These are phyloP conservation scores for Darevskia nairensis DNA, from an alignment of 2,797 vertebrate species.

Conservation along the genomic window DNA sequence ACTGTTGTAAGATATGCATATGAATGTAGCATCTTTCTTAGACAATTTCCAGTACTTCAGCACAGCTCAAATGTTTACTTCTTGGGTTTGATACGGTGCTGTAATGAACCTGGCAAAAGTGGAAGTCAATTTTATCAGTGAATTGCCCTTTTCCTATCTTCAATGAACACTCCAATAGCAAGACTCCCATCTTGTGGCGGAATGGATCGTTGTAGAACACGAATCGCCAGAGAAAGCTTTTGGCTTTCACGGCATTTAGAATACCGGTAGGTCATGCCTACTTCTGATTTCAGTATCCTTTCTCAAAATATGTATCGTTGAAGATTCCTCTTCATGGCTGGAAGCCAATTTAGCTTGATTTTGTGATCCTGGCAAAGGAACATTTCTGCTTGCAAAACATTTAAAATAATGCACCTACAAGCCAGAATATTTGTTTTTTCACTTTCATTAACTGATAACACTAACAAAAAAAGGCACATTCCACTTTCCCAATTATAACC, in stretches of 20 bases:
- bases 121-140: neutral
- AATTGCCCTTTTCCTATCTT: neutral
- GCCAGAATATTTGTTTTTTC: neutral
- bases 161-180: neutral
- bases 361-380: neutral
- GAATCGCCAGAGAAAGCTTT: neutral
- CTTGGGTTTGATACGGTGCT: neutral
- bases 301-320: neutral
- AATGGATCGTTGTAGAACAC: neutral
- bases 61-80: neutral
- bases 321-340: neutral
- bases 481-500: neutral
- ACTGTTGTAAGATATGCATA: neutral
- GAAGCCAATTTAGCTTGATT: neutral
- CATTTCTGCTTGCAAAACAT: neutral
- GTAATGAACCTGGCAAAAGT: neutral
- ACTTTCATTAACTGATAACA: neutral
- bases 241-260: neutral
- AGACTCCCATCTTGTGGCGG: slow-evolving; percentile 62
- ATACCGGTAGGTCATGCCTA: neutral
- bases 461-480: neutral
- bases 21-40: neutral
- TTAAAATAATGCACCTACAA: neutral
- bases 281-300: neutral
- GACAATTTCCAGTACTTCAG: neutral